Evolutionary conservation across 2,797 vertebrate genomes (phyloP).

Genomic region (Pangasius sanitwongsei): DNA sequence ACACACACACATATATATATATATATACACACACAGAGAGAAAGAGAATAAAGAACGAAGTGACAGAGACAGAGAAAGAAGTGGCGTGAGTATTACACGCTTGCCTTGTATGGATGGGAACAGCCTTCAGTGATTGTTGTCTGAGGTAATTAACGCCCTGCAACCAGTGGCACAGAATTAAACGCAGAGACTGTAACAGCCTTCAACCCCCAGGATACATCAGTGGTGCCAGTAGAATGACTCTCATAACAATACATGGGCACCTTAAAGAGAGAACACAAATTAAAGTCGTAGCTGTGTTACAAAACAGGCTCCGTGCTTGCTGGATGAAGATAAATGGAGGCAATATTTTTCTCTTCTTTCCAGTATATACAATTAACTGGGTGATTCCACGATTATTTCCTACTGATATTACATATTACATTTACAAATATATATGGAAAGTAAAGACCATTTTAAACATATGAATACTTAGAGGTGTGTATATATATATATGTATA

Average conservation of each 20-base stretch:
- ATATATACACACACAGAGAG: background rate
- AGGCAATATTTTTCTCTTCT: constrained; percentile 29
- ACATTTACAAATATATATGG: background rate
- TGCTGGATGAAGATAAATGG: constrained; percentile 31
- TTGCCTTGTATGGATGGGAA: background rate
- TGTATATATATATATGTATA: too few species aligned
- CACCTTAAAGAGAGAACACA: background rate
- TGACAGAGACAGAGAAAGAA: background rate
- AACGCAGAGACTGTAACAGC: background rate
- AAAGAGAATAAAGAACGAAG: constrained; percentile 12
- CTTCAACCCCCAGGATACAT: constrained; percentile 11
- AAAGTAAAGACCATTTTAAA: too few species aligned
- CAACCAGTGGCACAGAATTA: background rate
- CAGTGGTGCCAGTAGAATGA: background rate
- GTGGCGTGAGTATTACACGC: background rate
- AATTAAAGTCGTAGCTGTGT: constrained; percentile 35
- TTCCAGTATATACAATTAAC: background rate
- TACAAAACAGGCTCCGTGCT: background rate
- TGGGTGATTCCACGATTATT: background rate
- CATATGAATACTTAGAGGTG: too few species aligned
- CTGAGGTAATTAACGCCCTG: constrained; percentile 27
- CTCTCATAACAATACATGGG: constrained; percentile 24
- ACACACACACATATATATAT: background rate
- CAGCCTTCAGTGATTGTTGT: constrained; percentile 22
- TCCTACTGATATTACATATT: background rate